Evolutionary conservation across 2,797 vertebrate genomes (phyloP).

Genomic region (Manis pentadactyla): DNA sequence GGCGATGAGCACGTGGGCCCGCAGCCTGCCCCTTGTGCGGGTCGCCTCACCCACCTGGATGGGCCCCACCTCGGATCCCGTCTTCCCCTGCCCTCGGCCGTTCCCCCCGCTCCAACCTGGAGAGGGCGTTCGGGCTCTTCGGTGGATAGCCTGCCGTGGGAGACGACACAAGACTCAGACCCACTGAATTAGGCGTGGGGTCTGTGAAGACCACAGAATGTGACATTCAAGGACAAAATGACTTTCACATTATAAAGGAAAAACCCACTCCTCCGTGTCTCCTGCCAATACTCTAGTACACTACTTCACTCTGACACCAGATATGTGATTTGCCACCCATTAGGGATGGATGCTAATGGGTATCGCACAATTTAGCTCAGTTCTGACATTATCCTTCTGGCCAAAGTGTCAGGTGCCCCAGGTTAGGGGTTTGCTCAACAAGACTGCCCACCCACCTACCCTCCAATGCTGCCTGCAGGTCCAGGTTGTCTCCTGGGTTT

Average conservation of each 20-base stretch:
- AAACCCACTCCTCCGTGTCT: not conserved
- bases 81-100: not conserved
- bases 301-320: not conserved
- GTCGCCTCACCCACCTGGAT: not conserved
- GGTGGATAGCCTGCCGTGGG: not conserved
- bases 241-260: not conserved
- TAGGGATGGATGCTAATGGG: not conserved
- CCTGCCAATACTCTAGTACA: not conserved
- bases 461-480: not conserved
- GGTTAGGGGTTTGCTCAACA: not conserved
- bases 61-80: fast-evolving
- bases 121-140: not conserved
- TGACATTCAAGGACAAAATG: not conserved
- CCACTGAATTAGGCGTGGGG: not conserved
- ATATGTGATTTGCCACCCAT: not conserved
- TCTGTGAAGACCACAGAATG: not conserved
- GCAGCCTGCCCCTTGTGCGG: fast-evolving
- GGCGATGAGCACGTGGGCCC: fast-evolving
- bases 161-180: not conserved
- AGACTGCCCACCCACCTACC: not conserved
- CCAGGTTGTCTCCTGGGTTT: not conserved
- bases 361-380: not conserved
- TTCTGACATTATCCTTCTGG: not conserved
- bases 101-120: not conserved
- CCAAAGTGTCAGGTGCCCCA: not conserved